phyloP scores from a whole-genome alignment of 2,888 invertebrate genomes.

The Sphinx pinastri region DNA sequence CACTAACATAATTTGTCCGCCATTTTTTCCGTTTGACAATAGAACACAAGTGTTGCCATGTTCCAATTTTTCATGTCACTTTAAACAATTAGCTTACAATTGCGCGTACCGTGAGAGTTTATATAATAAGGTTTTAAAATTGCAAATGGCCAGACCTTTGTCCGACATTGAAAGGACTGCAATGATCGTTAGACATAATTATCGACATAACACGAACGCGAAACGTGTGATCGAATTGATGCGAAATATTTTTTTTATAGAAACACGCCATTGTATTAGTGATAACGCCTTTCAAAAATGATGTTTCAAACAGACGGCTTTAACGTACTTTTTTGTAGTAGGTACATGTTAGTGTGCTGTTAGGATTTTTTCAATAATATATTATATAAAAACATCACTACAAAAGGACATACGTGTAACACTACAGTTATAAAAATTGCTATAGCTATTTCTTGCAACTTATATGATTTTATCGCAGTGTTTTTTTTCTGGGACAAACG shows the following conservation, averaged over 20 bases:
- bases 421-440: too few relatives aligned
- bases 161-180: conserved; percentile 5
- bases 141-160: conserved; percentile 42
- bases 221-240: conserved; percentile 23
- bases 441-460: too few relatives aligned
- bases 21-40: conserved; percentile 30
- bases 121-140: conserved; percentile 28
- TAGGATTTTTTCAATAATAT: neutral
- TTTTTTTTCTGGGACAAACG: too few relatives aligned
- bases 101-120: conserved; percentile 52
- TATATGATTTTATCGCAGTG: too few relatives aligned
- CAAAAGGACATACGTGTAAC: too few relatives aligned
- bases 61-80: conserved; percentile 65
- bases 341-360: neutral
- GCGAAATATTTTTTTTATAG: conserved; percentile 11
- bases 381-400: too few relatives aligned
- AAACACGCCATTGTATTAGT: conserved; percentile 24
- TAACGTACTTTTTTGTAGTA: neutral
- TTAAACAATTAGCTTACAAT: conserved; percentile 58
- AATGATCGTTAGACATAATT: conserved; percentile 24
- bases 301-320: neutral
- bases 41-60: conserved; percentile 41
- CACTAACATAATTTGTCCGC: conserved; percentile 29
- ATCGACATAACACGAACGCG: conserved; percentile 20
- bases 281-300: conserved; percentile 7